A percentile compares a stretch with the other conserved stretches of the same genome.
These are phyloP conservation scores for Chaetops frenatus DNA, from an alignment of 2,113 vertebrate species.

Conservation along the genomic window DNA sequence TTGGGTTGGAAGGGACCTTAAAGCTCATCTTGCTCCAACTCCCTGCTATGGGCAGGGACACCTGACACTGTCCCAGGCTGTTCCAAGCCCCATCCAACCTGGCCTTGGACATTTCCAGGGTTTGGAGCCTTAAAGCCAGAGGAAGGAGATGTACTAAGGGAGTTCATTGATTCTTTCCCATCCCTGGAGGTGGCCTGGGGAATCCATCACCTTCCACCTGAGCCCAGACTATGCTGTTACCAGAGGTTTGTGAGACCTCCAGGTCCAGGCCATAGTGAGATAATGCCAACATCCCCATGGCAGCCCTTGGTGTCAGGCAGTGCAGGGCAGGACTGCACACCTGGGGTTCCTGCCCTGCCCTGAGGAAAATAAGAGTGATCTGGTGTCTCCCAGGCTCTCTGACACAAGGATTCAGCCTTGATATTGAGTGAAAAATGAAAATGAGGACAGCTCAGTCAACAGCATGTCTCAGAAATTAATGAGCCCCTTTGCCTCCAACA, in stretches of 20 bases:
- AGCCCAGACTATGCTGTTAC: not conserved
- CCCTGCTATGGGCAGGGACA: not conserved
- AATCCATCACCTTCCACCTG: not conserved
- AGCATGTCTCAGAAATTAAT: constrained; percentile 74
- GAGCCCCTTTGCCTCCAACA: constrained; percentile 72
- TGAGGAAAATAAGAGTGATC: not conserved
- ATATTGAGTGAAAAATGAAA: constrained; percentile 69
- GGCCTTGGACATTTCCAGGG: not conserved
- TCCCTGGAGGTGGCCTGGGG: not conserved
- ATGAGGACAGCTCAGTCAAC: constrained; percentile 70
- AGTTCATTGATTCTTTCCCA: not conserved
- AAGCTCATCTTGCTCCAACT: not conserved
- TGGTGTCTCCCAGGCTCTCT: not conserved
- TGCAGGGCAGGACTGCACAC: not conserved
- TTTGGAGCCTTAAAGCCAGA: not conserved
- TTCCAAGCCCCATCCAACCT: accelerated
- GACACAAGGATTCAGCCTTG: not conserved
- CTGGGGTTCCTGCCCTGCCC: not conserved
- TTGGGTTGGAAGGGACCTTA: not conserved
- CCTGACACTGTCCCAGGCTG: accelerated
- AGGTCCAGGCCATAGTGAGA: not conserved
- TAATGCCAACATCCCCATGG: not conserved
- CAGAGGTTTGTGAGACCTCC: not conserved
- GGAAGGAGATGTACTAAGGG: not conserved
- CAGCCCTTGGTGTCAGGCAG: not conserved